These are phyloP conservation scores for Hydractinia symbiolongicarpus DNA, from an alignment of 30 jellyfish, hydroid and myxozoan species.

Conservation along the genomic window DNA sequence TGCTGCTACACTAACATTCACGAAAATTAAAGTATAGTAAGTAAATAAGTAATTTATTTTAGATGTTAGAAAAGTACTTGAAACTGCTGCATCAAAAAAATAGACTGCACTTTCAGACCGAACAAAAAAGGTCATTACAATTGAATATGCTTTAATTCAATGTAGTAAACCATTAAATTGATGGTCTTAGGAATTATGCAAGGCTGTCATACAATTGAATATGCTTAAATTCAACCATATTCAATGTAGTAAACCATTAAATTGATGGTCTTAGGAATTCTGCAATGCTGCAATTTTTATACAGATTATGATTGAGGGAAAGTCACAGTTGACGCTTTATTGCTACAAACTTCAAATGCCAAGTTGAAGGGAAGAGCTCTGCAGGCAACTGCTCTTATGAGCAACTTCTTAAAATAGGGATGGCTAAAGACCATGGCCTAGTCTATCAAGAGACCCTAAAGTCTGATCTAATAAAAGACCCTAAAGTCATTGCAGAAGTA, in stretches of 20 bases:
- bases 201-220: not conserved
- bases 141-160: not conserved
- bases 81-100: not conserved
- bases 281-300: not conserved
- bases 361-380: not conserved
- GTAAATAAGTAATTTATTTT: not conserved
- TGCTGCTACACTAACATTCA: too few relatives aligned
- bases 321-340: not conserved
- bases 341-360: not conserved
- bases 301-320: not conserved
- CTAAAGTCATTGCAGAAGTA: too few relatives aligned
- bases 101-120: not conserved
- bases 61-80: not conserved
- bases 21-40: too few relatives aligned
- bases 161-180: not conserved
- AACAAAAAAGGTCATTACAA: not conserved
- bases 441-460: not conserved
- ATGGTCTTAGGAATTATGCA: not conserved
- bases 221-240: not conserved
- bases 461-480: too few relatives aligned
- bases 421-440: not conserved
- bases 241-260: not conserved
- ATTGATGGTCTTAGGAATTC: not conserved
- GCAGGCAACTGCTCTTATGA: not conserved
- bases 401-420: not conserved